These are phyloP conservation scores for Cossypha niveicapilla DNA, from an alignment of 2,797 vertebrate species.

Conservation along the genomic window DNA sequence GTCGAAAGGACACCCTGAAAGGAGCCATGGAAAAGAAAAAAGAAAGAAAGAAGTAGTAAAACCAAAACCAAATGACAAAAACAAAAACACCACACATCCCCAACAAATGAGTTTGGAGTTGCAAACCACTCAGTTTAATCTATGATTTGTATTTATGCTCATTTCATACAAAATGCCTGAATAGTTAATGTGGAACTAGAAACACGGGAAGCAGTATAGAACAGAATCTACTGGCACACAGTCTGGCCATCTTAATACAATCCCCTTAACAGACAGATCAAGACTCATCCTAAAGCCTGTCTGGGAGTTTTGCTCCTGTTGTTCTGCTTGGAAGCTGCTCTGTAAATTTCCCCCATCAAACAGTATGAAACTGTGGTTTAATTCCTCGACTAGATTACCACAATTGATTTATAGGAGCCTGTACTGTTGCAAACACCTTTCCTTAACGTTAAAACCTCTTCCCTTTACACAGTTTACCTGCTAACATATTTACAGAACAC, in stretches of 20 bases:
- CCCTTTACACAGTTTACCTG: not conserved
- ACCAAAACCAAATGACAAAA: rapidly evolving
- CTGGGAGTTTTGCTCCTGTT: not conserved
- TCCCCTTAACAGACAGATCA: not conserved
- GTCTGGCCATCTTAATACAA: not conserved
- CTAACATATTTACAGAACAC: not conserved
- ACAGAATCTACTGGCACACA: not conserved
- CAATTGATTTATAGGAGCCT: not conserved
- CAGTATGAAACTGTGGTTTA: not conserved
- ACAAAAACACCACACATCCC: not conserved
- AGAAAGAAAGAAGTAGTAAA: no score
- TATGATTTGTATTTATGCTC: not conserved
- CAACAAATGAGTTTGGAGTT: not conserved
- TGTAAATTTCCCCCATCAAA: not conserved
- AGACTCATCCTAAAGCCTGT: not conserved
- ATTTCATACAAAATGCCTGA: not conserved
- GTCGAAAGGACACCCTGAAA: not conserved
- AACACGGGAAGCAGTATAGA: not conserved
- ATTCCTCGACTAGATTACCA: not conserved
- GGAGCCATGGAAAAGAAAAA: not conserved
- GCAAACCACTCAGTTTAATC: not conserved
- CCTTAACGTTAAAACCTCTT: not conserved
- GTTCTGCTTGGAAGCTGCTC: not conserved
- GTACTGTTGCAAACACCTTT: not conserved
- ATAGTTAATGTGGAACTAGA: not conserved